phyloP scores from a whole-genome alignment of 92 coral and sea anemone species.

The Palythoa heliodiscus region DNA sequence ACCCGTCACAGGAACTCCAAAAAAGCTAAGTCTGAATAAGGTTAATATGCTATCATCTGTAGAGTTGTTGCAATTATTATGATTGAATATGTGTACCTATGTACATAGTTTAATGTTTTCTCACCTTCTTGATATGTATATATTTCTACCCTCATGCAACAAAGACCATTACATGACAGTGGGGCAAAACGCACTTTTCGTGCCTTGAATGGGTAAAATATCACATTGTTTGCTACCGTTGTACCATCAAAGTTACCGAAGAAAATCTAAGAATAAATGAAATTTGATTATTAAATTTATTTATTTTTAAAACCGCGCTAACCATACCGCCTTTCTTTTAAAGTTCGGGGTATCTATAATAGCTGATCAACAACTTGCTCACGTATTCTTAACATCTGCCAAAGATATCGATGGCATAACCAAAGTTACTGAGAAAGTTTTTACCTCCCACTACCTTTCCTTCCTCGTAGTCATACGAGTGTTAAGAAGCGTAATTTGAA shows the following conservation, averaged over 20 bases:
- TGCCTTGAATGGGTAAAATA: slow-evolving; percentile 24
- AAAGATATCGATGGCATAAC: no score
- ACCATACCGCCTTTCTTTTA: no score
- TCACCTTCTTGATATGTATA: slow-evolving; percentile 23
- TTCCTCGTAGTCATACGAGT: no score
- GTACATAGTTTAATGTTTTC: not conserved
- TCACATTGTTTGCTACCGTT: slow-evolving; percentile 12
- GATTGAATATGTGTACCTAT: not conserved
- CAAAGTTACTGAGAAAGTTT: no score
- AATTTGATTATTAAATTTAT: no score
- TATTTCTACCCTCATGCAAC: slow-evolving; percentile 37
- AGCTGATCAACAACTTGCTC: no score
- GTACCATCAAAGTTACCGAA: slow-evolving; percentile 35
- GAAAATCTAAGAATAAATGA: slow-evolving; percentile 4
- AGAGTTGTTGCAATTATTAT: not conserved
- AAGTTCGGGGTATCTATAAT: no score
- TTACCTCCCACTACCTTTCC: no score
- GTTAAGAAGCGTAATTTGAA: not conserved
- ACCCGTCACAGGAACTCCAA: no score
- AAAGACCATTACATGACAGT: not conserved
- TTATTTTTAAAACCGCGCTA: no score
- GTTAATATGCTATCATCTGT: not conserved
- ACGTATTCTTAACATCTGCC: no score
- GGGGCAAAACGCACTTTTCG: slow-evolving; percentile 39
- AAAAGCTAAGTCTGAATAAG: no score